Evolutionary conservation across 2,113 vertebrate species (phyloP), one percentile per base, ranked within the genome.

Genomic region (Leptosomus discolor): DNA sequence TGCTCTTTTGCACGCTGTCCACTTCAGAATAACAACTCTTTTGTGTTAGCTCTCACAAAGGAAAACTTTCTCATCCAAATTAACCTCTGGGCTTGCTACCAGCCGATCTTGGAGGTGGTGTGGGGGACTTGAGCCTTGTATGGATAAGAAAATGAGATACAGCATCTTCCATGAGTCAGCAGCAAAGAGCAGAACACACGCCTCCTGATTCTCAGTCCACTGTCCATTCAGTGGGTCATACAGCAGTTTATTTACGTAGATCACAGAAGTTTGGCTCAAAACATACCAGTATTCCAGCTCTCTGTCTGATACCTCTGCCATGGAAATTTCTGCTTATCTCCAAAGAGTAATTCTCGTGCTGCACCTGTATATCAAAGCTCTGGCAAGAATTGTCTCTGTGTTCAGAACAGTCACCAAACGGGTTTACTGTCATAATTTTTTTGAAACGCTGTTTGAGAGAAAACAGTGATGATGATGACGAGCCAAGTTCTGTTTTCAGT

Each of bases 401-500:
- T 23, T 92, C 77, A 92, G 86, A 96, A 92, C 69, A 91, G 95
- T 94, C 83, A 51, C 48, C 73, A 89, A 95, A 92, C 73, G 73
- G 73, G 39, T 92, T 91, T 94, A 53, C 83, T 90, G 69, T 73
- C 73, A 86, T 48, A 78, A 95, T 75, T 80, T 73, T 51, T 75
- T 71, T 87, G 94, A 94, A 97, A 94, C 30, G 18, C 23, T 89
- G 54, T 36, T 78, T 77, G 76, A 92, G 70, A 94, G 80, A 92
- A 94, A 92, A 85, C 76, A 94, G 86, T 7, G 22, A 78, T n/a
- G n/a, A n/a, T 9, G 37, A 39, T 65, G 73, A 92, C 56, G 91
- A 81, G 91, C 94, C 95, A 96, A 89, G 53, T 71, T 93, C 85
- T 91, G 86, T 58, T 94, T 91, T 91, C 91, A 68, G 83, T 85